Conservation (phyloP, 2,888 invertebrate genomes). For the Idaea dimidiata region DNA sequence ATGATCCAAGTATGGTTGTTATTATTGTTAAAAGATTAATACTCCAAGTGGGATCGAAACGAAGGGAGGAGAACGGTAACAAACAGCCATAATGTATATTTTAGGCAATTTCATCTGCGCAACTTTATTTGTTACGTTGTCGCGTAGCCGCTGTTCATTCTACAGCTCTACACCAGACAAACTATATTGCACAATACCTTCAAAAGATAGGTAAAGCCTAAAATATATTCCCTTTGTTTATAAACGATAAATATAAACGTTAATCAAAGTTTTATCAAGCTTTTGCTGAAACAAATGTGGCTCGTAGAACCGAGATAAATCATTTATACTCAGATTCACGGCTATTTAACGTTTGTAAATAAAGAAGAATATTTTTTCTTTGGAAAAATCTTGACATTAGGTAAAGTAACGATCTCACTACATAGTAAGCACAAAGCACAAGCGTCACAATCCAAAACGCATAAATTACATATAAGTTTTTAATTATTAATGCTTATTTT, state of each 20-base stretch:
- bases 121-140: neutral
- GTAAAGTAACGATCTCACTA: neutral
- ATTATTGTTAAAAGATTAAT: conserved; percentile 26
- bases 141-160: neutral
- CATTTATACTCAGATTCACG: too few relatives aligned
- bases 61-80: neutral
- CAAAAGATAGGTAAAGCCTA: too few relatives aligned
- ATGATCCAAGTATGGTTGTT: conserved; percentile 31
- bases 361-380: neutral
- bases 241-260: too few relatives aligned
- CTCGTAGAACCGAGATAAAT: too few relatives aligned
- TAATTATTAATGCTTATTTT: conserved; percentile 7
- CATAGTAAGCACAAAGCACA: conserved; percentile 15
- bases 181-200: neutral
- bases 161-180: neutral
- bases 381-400: neutral
- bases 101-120: neutral
- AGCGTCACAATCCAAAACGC: conserved; percentile 6
- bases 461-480: neutral
- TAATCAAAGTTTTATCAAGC: too few relatives aligned
- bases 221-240: too few relatives aligned
- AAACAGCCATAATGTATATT: neutral
- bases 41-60: conserved; percentile 17
- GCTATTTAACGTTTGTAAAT: too few relatives aligned
- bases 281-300: too few relatives aligned